These are phyloP conservation scores for Falco peregrinus DNA, from an alignment of 2,797 vertebrate species.

Conservation along the genomic window DNA sequence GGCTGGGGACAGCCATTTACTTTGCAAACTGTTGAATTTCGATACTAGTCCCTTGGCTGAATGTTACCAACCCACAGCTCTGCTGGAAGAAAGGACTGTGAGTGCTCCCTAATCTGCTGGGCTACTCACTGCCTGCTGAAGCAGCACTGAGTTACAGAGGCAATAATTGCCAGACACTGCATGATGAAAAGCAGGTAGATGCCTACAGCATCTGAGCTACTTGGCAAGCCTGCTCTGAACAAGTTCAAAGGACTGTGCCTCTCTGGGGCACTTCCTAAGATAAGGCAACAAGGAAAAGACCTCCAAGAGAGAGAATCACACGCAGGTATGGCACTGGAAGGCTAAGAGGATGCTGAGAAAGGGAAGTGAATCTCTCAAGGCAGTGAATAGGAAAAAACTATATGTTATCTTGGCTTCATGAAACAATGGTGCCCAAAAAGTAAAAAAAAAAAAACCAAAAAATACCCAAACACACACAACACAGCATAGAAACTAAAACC, in stretches of 20 bases:
- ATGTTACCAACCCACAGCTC: not conserved
- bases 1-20: not conserved
- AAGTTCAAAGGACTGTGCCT: not conserved
- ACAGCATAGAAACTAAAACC: not conserved
- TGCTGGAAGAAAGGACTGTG: not conserved
- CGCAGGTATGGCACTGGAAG: not conserved
- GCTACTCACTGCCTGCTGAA: accelerated
- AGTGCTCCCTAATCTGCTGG: not conserved
- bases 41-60: not conserved
- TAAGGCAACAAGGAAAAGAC: not conserved
- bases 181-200: not conserved
- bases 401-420: not conserved
- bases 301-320: not conserved
- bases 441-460: not conserved
- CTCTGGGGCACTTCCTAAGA: not conserved
- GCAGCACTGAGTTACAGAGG: not conserved
- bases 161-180: not conserved
- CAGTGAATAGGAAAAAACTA: not conserved
- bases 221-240: not conserved
- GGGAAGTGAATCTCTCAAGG: not conserved
- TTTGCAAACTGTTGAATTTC: not conserved
- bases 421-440: not conserved
- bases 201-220: not conserved
- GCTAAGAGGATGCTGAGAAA: not conserved
- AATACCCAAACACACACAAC: not conserved